Conservation (phyloP, 2,797 vertebrate genomes). For the Lagodon rhomboides region DNA sequence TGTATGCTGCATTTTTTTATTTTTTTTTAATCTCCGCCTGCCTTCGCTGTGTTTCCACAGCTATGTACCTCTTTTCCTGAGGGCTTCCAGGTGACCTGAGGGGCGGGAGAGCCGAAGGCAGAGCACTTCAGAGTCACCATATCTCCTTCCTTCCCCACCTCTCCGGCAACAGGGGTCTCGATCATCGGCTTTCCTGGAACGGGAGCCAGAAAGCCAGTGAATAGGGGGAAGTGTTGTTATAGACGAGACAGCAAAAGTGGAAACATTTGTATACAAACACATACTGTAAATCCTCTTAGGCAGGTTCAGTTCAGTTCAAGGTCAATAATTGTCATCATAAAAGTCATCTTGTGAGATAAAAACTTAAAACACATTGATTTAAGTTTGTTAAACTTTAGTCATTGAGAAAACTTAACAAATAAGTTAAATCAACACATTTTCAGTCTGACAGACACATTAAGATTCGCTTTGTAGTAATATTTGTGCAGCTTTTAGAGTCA, state of each 20-base stretch:
- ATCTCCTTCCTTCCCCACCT: slow-evolving; percentile 82
- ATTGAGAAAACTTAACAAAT: background rate
- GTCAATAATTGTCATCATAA: background rate
- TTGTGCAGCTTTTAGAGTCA: background rate
- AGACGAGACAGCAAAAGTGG: slow-evolving; percentile 12
- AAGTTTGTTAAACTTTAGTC: background rate
- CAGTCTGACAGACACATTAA: background rate
- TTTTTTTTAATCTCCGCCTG: background rate
- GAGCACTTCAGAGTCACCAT: slow-evolving; percentile 85
- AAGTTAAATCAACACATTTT: background rate
- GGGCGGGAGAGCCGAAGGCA: slow-evolving; percentile 82
- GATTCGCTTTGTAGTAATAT: background rate
- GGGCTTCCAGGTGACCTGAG: slow-evolving; percentile 89
- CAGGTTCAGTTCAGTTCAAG: background rate
- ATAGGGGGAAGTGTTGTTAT: background rate
- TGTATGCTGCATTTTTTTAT: background rate
- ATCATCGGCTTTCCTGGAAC: slow-evolving; percentile 86
- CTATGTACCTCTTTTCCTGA: slow-evolving; percentile 84
- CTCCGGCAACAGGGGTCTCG: slow-evolving; percentile 42
- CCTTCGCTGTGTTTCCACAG: background rate
- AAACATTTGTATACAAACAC: background rate
- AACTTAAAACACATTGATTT: background rate
- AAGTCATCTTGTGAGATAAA: background rate
- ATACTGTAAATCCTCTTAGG: background rate
- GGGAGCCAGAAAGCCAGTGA: background rate